Base-by-base conservation (phyloP, 1,140 invertebrate genomes). In the Daktulosphaira vitifoliae region DNA sequence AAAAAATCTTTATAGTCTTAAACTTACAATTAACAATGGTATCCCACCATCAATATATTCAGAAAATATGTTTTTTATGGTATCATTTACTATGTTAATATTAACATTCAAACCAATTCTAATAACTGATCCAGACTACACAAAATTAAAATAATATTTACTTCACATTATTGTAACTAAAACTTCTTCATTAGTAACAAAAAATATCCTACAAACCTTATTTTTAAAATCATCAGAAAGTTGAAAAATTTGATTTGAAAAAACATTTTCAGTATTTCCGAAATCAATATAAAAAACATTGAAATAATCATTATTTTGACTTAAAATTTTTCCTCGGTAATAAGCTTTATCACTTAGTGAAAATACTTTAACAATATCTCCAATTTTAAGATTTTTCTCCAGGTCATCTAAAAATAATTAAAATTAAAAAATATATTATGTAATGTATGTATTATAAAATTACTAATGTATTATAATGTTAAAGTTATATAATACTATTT, bases 261-360 rank as follows among this genome's bases (percentile, higher is more conserved):
- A 6, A 26, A 62, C 16, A n/a, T 8, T 22, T 22, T 62, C 56
- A 29, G 25, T 33, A 33, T 62, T 62, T 29, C 56, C 56, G 29
- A 33, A 62, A 62, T 62, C 56, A 62, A 62, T 48, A n/a, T 48
- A 62, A 18, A 20, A 62, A 46, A 62, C 42, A 22, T 48, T 6
- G 16, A 62, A 29, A 22, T 20, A 6, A n/a, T 6, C 18, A 62
- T 62, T 48, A 8, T 33, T 11, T 7, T 8, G 16, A 15, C 15
- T 62, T 46, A 15, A 62, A 29, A 62, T 20, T 8, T 1, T 16
- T 7, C 8, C 0, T 5, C 13, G 46, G 1, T 2, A 62, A 62
- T 18, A 6, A 29, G 56, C 44, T 6, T 33, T 33, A 33, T 6
- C 29, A 33, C n/a, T n/a, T n/a, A n/a, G n/a, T n/a, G n/a, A n/a